Base-by-base conservation (phyloP, 2,888 invertebrate genomes). In the Chorisops tibialis region DNA sequence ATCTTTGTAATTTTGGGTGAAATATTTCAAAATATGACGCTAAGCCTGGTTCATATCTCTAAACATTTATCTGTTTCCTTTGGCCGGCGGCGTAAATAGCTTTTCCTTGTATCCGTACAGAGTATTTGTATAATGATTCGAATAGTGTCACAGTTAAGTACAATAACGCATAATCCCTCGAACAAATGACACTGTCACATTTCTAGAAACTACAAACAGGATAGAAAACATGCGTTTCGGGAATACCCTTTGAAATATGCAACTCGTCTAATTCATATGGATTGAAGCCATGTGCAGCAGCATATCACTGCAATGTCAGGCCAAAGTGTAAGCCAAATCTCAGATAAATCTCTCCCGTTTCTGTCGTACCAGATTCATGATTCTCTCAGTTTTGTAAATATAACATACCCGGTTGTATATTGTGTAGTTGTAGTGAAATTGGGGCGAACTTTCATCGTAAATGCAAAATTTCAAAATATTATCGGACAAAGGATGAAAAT, bases 181-280 rank as follows among this genome's bases (percentile, higher is more conserved):
- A 14, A 54, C 52, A 54, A 54, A 54, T 54, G 52, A 24, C 22
- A 21, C 52, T 54, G 52, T 54, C 52, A 39, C 39, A 39, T 54
- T 54, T 41, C 52, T 1, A 35, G 30, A 30, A 41, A 54, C 52
- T 41, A 14, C 52, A 54, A 54, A 54, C 39, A 54, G 41, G 39
- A 54, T 39, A 54, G 22, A 54, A 18, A 54, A 41, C 39, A 54
- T 41, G 52, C 56, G 45, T 56, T 30, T 14, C 30, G 30, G 24
- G 30, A 30, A 56, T 56, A 43, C 22, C 45, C 56, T 56, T 18
- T 56, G 56, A 56, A 56, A 56, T 56, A 56, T 56, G 43, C 35
- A 56, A 56, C 56, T 56, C 43, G 56, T 56, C 45, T 45, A 56
- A 30, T 56, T 56, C 45, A 30, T 43, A 30, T 11, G 18, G 35